These are phyloP conservation scores for Manis crassicaudata DNA, from an alignment of 2,797 vertebrate species.

Conservation along the genomic window DNA sequence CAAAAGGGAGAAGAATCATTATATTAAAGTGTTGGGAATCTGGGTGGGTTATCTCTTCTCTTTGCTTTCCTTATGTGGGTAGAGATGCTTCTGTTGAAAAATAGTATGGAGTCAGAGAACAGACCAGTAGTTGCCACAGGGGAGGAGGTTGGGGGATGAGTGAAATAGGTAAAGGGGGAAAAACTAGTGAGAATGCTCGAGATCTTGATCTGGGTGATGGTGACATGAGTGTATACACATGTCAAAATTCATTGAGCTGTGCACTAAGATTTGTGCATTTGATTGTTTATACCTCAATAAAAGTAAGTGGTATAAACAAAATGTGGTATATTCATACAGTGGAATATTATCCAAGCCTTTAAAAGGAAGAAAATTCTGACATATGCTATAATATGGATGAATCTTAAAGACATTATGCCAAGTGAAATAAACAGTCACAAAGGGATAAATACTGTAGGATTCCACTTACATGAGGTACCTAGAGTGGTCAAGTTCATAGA, in stretches of 20 bases:
- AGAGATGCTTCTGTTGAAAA: background rate
- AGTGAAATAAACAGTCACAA: background rate
- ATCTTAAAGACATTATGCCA: background rate
- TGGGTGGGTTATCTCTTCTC: background rate
- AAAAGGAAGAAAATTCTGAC: conserved; percentile 7
- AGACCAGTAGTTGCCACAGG: no score
- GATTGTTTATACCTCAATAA: no score
- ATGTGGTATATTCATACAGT: background rate
- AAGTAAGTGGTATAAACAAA: conserved; percentile 30
- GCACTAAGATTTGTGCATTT: no score
- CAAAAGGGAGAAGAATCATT: background rate
- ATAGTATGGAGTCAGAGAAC: background rate
- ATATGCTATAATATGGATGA: background rate
- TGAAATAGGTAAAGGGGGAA: no score
- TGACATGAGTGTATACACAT: no score
- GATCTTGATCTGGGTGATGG: no score
- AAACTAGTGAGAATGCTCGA: no score
- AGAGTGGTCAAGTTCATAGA: background rate
- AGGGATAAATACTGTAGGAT: background rate
- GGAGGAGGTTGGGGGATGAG: no score
- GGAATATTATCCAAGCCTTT: background rate
- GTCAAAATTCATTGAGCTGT: no score
- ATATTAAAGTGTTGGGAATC: background rate
- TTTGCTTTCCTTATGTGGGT: background rate
- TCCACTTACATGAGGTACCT: background rate